Evolutionary conservation across 2,797 vertebrate species (phyloP), one percentile per base, ranked within the genome.

Genomic region (Cirrhinus molitorella): DNA sequence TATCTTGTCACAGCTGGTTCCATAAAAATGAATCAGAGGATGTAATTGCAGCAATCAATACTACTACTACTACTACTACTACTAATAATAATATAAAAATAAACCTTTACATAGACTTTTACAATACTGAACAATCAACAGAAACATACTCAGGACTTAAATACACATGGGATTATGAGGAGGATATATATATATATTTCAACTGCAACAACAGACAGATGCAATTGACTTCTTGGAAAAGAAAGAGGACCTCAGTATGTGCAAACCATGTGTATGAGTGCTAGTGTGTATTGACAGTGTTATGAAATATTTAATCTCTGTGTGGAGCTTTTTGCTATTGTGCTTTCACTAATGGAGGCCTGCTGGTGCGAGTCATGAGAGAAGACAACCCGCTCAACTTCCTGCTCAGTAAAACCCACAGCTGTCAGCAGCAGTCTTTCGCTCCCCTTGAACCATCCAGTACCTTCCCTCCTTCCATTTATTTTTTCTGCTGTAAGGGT

Each of bases 291-390:
- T 76, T 70, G 71, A 63, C 68, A 88, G 81, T 17, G 7, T 85
- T 82, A 91, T 92, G 85, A 92, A 93, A 90, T 91, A 92, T 93
- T 93, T 83, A 92, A 89, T 85, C 55, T 83, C 78, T 86, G 81
- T 89, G 85, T 89, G 87, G 91, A 90, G 87, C 83, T 79, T 84
- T 85, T 86, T 88, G 83, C 89, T 87, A 90, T 88, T 83, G 87
- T 89, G 21, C 28, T 13, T 87, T 80, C 85, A 89, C 89, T 92
- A 90, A 91, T 89, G 86, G 85, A 79, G n/a, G 78, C 43, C 74
- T 61, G 67, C 2, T 51, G 12, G 80, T 79, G 53, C 72, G 28
- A 67, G 47, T 77, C 57, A 45, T 53, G 78, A 80, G 73, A 59
- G 49, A 78, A 82, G 21, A 72, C 57, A 82, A 47, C 40, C 45